Evolutionary conservation across 2,888 invertebrate genomes (phyloP).

Genomic region (Hemistola chrysoprasaria): DNA sequence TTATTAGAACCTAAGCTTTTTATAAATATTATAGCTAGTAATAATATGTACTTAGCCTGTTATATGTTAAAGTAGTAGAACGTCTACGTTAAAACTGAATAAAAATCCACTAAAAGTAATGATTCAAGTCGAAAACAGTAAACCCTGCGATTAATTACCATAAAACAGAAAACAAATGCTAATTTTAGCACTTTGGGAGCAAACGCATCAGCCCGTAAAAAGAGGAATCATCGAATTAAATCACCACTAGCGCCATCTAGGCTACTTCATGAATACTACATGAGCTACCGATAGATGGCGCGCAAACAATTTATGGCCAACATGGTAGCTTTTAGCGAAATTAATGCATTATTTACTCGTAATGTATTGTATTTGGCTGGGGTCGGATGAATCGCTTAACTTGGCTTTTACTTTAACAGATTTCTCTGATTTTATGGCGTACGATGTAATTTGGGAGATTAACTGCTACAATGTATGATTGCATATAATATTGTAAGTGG

Average conservation of each 20-base stretch:
- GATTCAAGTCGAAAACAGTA: too few relatives aligned
- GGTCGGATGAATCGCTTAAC: conserved; percentile 14
- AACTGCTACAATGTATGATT: too few relatives aligned
- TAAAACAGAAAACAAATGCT: conserved; percentile 4
- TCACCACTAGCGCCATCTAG: conserved; percentile 73
- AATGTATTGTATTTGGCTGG: conserved; percentile 17
- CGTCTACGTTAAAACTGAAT: too few relatives aligned
- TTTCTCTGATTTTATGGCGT: conserved; percentile 1
- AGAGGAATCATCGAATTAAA: conserved; percentile 53
- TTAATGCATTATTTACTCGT: conserved; percentile 60
- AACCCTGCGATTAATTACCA: neutral
- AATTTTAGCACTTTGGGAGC: conserved; percentile 17
- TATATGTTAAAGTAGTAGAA: too few relatives aligned
- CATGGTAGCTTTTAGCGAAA: conserved; percentile 63
- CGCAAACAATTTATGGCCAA: conserved; percentile 59
- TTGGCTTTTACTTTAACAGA: conserved; percentile 13
- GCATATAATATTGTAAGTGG: too few relatives aligned
- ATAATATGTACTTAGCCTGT: too few relatives aligned
- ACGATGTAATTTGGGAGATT: too few relatives aligned
- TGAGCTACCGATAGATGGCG: conserved; percentile 63
- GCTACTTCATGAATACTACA: conserved; percentile 66
- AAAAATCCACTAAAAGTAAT: too few relatives aligned
- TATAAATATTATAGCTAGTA: too few relatives aligned
- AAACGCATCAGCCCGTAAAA: conserved; percentile 29
- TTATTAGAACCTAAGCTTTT: too few relatives aligned